Percentiles rank a stretch among this genome's conserved stretches.
Conservation (phyloP, 2,888 invertebrate genomes). For the Piscicola geometra region DNA sequence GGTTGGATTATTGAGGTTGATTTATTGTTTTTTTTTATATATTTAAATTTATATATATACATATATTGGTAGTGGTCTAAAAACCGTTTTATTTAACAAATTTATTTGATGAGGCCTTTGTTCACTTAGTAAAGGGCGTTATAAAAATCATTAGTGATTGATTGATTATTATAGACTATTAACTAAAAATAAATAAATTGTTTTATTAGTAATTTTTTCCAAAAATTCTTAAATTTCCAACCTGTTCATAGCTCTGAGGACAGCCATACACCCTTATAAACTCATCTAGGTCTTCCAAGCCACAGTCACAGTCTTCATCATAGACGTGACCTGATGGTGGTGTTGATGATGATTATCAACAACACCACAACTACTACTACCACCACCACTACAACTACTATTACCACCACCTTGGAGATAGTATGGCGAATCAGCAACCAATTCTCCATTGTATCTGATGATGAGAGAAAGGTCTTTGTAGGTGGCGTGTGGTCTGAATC, state of each 20-base stretch:
- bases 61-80: no score
- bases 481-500: slow-evolving; percentile 62
- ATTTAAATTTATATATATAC: no score
- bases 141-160: no score
- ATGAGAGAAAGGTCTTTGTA: slow-evolving; percentile 69
- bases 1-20: no score
- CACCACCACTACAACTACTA: background rate
- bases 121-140: no score
- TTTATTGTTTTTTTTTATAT: no score
- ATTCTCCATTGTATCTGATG: slow-evolving; percentile 64
- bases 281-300: slow-evolving; percentile 61
- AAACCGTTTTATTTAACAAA: no score
- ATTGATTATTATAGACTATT: no score
- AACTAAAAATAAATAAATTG: no score
- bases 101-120: no score
- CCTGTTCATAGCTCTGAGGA: slow-evolving; percentile 63
- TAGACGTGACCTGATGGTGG: slow-evolving; percentile 63
- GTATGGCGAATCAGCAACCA: slow-evolving; percentile 66
- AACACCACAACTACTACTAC: background rate
- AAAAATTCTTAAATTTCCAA: slow-evolving; percentile 60
- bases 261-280: slow-evolving; percentile 68
- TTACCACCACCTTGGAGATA: slow-evolving; percentile 62
- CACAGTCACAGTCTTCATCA: slow-evolving; percentile 81
- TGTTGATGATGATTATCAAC: background rate
- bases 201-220: no score